A percentile compares a stretch with the other conserved stretches of the same genome.
Evolutionary conservation across 2,888 invertebrate genomes (phyloP).

Genomic region (Pyrrhia umbra): DNA sequence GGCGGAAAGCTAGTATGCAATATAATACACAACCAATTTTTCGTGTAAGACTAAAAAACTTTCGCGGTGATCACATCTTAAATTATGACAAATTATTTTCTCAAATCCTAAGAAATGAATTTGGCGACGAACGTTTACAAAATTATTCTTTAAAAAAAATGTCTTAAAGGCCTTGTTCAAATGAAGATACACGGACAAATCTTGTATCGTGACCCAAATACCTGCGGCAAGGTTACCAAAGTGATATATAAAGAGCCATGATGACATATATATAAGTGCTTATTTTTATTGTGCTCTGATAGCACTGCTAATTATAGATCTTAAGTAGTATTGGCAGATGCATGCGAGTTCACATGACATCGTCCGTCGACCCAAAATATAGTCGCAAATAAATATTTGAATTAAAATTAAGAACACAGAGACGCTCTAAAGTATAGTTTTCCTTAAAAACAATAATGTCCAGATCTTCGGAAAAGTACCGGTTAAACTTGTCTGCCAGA

Average conservation of each 20-base stretch:
- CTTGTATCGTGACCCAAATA: conserved; percentile 54
- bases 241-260: conserved; percentile 47
- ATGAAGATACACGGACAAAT: conserved; percentile 15
- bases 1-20: no score
- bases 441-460: no score
- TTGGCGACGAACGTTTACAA: not conserved
- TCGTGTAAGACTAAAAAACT: no score
- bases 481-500: no score
- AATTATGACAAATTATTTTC: not conserved
- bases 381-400: not conserved
- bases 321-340: conserved; percentile 28
- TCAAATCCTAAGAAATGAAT: not conserved
- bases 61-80: no score
- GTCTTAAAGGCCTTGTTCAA: conserved; percentile 38
- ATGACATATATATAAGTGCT: conserved; percentile 39
- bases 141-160: conserved; percentile 25
- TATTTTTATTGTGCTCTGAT: conserved; percentile 49
- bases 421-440: not conserved
- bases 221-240: conserved; percentile 44
- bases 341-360: conserved; percentile 21
- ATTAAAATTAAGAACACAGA: not conserved
- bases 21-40: no score
- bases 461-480: no score
- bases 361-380: conserved; percentile 7
- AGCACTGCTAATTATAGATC: conserved; percentile 40